These are phyloP conservation scores for Pangasius macronema DNA, from an alignment of 2,797 vertebrate genomes.

Conservation along the genomic window DNA sequence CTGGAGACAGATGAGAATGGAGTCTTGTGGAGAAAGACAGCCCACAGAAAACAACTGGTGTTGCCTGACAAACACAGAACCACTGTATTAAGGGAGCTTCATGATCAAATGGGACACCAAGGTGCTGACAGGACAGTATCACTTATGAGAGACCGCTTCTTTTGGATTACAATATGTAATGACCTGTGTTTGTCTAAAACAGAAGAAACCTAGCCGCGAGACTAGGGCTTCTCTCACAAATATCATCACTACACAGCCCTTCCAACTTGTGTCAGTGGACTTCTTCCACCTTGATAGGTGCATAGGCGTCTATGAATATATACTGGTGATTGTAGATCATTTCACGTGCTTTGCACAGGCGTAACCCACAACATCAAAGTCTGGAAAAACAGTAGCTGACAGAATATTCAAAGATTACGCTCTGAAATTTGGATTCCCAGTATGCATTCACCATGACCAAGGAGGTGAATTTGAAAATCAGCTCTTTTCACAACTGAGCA, in stretches of 20 bases:
- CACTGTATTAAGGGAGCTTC: constrained; percentile 9
- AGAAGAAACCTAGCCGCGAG: too few relatives aligned
- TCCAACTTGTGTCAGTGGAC: constrained; percentile 12
- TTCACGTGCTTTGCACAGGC: constrained; percentile 26
- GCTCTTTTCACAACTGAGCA: too few relatives aligned
- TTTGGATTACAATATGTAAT: background rate
- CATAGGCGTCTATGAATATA: constrained; percentile 22
- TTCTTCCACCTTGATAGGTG: constrained; percentile 3
- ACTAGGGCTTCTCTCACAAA: background rate
- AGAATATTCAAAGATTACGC: too few relatives aligned
- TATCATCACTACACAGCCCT: background rate
- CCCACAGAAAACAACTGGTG: too few relatives aligned
- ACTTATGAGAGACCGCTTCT: background rate
- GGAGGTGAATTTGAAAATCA: too few relatives aligned
- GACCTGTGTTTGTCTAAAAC: background rate
- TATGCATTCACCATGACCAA: too few relatives aligned
- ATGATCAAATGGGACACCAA: background rate
- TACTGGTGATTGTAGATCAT: constrained; percentile 42
- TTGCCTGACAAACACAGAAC: background rate
- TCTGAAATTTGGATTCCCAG: too few relatives aligned
- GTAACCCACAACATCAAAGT: constrained; percentile 15
- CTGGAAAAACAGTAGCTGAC: background rate
- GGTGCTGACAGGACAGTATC: background rate
- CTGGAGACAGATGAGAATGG: too few relatives aligned
- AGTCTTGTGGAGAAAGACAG: too few relatives aligned